These are phyloP conservation scores for Spheniscus mendiculus DNA, from an alignment of 2,113 vertebrate genomes.

Conservation along the genomic window DNA sequence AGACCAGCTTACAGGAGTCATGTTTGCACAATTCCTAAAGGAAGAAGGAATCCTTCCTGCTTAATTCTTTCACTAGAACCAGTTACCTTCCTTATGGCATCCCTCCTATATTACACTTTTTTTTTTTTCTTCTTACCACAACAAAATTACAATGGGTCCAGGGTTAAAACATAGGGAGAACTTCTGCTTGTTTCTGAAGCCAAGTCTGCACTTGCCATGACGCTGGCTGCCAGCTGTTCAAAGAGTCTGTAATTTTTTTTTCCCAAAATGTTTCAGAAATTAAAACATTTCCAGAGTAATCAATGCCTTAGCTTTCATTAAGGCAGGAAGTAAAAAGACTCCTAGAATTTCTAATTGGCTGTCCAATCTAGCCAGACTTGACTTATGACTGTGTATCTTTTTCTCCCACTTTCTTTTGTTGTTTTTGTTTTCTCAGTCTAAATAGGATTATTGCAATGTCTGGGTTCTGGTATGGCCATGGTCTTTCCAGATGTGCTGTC, in stretches of 20 bases:
- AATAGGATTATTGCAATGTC: not conserved
- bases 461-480: not conserved
- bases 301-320: not conserved
- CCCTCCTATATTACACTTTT: not conserved
- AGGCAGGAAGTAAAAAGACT: not conserved
- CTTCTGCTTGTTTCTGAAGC: not conserved
- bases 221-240: not conserved
- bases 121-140: not conserved
- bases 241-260: not conserved
- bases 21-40: not conserved
- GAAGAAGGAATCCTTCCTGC: not conserved
- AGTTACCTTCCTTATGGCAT: not conserved
- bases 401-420: not conserved
- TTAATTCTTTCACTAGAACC: not conserved
- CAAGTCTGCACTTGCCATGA: not conserved
- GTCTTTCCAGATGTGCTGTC: not conserved
- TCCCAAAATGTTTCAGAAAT: not conserved
- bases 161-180: not conserved
- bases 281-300: not conserved
- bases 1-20: not conserved
- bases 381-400: not conserved
- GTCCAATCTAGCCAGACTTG: not conserved
- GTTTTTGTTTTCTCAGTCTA: not conserved
- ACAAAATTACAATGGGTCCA: not conserved
- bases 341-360: not conserved